Evolutionary conservation across 2,113 vertebrate genomes (phyloP).

Genomic region (Eolophus roseicapilla): DNA sequence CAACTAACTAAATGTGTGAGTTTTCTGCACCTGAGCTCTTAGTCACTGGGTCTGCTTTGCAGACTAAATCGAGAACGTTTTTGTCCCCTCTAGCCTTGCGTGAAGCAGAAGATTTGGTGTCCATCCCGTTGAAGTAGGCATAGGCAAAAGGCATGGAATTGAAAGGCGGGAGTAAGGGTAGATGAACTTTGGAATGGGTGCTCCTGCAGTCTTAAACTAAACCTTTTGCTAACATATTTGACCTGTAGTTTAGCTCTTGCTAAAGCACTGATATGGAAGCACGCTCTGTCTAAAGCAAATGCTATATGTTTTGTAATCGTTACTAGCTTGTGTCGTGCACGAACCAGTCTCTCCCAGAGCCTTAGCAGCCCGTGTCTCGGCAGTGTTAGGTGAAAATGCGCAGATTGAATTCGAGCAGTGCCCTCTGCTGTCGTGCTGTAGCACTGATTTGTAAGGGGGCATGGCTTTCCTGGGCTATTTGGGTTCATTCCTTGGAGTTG

Average conservation of each 20-base stretch:
- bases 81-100: not conserved
- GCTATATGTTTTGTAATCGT: accelerated
- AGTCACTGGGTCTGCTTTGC: not conserved
- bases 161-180: not conserved
- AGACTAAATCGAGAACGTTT: not conserved
- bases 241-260: not conserved
- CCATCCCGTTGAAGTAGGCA: accelerated
- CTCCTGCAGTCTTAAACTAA: not conserved
- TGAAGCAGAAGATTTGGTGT: not conserved
- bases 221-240: not conserved
- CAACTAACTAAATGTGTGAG: not conserved
- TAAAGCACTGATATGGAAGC: not conserved
- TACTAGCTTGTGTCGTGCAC: accelerated
- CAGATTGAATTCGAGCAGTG: not conserved
- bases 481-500: not conserved
- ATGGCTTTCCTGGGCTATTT: not conserved
- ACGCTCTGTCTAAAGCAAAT: not conserved
- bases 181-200: not conserved
- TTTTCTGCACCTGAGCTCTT: not conserved
- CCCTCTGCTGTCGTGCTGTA: not conserved
- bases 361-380: not conserved
- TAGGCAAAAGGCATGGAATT: not conserved
- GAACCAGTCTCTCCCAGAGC: accelerated
- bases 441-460: too few species aligned
- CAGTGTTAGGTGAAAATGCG: accelerated